Base-by-base conservation (phyloP, 53 echinoderm and acorn worm species). In the Temnopleurus reevesii region DNA sequence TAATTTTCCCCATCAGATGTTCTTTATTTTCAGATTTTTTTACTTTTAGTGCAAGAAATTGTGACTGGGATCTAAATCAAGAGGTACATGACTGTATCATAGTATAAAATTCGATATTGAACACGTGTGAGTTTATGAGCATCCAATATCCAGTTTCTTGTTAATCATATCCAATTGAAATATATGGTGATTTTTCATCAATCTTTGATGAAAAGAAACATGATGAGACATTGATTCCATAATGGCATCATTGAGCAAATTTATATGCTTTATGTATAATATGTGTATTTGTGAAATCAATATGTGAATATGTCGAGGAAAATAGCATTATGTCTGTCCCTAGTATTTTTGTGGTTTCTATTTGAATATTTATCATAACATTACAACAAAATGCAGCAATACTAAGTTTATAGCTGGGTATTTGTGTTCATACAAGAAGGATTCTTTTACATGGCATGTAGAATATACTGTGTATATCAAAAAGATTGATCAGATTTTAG, bases 351-450 rank as follows among this genome's bases (percentile, higher is more conserved):
- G 71, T 71, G 38, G 71, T 71, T 71, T 71, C 36, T 71, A 71
- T 71, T 79, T 49, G 49, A 49, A 79, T 79, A 79, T 79, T 79
- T 79, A 46, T 46, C 49, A 47, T 79, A 27, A 77, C 36, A 36
- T 79, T 45, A 79, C 49, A 47, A 47, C 46, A 46, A 46, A n/a
- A 13, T 79, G 49, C 79, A 79, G 79, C 79, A 79, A 79, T 79
- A 79, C 79, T 79, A 79, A 79, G 79, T 79, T 79, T 49, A 26
- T 46, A 28, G 79, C 49, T 79, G 49, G 79, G 79, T 79, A 79
- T 79, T 79, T 79, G 79, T 79, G 79, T 79, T 79, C 15, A 27
- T 47, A 49, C 49, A 19, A 8, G 4, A 79, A 4, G 46, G 76
- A 47, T 79, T 49, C 46, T 79, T 47, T 29, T 71, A 34, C 63